Base-by-base conservation (phyloP, 2,888 invertebrate genomes). In the Troides oblongomaculatus region DNA sequence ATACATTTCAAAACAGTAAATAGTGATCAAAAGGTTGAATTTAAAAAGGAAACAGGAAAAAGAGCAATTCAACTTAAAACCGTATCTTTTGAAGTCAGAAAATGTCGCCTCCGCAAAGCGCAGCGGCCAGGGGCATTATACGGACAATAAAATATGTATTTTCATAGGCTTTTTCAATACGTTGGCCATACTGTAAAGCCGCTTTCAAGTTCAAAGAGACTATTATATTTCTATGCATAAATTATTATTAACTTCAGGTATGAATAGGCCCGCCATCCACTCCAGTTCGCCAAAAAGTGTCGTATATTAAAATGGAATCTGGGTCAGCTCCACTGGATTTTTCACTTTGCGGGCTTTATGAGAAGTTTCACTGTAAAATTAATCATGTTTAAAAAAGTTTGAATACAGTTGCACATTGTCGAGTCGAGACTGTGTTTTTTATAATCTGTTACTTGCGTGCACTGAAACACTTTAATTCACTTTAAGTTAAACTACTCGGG, bases 361-460 rank as follows among this genome's bases (percentile, higher is more conserved):
- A 69, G 64, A 57, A 66, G 69, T 61, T 69, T 43, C 61, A 62
- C 61, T 65, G 64, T 30, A 65, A 69, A 65, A 65, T 69, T 69
- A 68, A 68, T 68, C 59, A 68, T 63, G 59, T 68, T 63, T 63
- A 62, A 64, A 64, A 64, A 30, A 68, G 53, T 63, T 64, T 68
- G 21, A 50, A 53, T 59, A 50, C 58, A 68, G 36, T 21, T 46
- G 50, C 62, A 58, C 21, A 61, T 60, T 64, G 60, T 64, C 21
- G 60, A 21, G 56, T 8, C 58, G 50, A 36, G 59, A 53, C 64
- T 69, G 61, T 18, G 36, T 59, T 53, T 60, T 39, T 53, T 21
- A 39, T 64, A 36, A 25, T 56, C 36, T 56, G 64, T 36, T 57
- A 36, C 64, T 64, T 36, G 56, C 56, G 25, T 53, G 30, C 17